Base-by-base conservation (phyloP, 2,113 vertebrate genomes). In the Hucho hucho region DNA sequence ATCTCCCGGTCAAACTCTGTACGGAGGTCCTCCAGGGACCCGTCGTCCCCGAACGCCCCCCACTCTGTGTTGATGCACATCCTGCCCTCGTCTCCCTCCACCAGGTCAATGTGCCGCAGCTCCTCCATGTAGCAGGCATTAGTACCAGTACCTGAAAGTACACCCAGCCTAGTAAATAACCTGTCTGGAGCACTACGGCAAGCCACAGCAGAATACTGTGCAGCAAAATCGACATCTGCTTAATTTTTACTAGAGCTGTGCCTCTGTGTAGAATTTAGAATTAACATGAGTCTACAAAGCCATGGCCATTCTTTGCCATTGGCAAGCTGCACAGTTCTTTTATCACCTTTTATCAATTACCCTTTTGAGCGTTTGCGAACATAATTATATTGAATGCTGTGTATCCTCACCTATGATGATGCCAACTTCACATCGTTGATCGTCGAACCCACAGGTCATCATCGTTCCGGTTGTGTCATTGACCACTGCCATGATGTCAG, bases 81-180 rank as follows among this genome's bases (percentile, higher is more conserved):
- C 49, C 98, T 89, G 6, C 98, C 97, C 83, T 99, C 98, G 0
- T 99, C 98, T 0, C 98, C 98, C 70, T 99, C 98, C 89, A 99
- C 96, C 91, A 95, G 82, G 88, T 98, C 97, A 0, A 99, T 97
- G 88, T 99, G 95, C 28, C 97, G 83, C 92, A 99, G 83, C 28
- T 99, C 98, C 87, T 99, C 98, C 98, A 99, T 99, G 91, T 99
- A 98, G 69, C 96, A 99, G 0, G 97, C 96, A 0, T 99, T 99
- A 25, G 96, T 98, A 75, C 98, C 98, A 0, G 98, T 99, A 76
- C 98, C 98, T 99, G 73, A 69, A 74, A 85, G 56, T 29, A 53
- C 3, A 53, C 49, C 49, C 49, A 18, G 49, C 49, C 49, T 18
- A 53, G 49, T 53, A 18, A 18, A 53, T 53, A 53, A 13, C 49